These are phyloP conservation scores for Caenorhabditis auriculariae DNA, from an alignment of 2,888 invertebrate genomes.

Conservation along the genomic window DNA sequence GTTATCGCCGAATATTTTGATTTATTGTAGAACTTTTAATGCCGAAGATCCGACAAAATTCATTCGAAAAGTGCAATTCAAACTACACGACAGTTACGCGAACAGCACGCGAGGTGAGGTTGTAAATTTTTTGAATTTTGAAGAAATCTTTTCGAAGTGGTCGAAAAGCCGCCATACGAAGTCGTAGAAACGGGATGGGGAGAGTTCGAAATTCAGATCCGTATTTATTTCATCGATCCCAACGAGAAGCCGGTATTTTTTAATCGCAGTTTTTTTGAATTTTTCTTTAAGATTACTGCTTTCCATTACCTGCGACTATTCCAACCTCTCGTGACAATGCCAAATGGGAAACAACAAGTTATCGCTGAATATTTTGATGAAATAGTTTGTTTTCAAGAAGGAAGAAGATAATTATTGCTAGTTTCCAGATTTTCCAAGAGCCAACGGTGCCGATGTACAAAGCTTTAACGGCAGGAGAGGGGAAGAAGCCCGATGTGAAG, in stretches of 20 bases:
- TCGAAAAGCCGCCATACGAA: slow-evolving; percentile 93
- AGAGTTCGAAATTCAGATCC: slow-evolving; percentile 96
- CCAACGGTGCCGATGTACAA: slow-evolving; percentile 45
- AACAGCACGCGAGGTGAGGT: slow-evolving; percentile 79
- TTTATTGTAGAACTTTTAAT: slow-evolving; percentile 19
- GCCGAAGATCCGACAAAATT: slow-evolving; percentile 40
- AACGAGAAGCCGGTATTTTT: slow-evolving; percentile 81
- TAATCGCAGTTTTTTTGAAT: neutral
- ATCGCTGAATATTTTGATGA: slow-evolving; percentile 57
- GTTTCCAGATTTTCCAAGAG: slow-evolving; percentile 48
- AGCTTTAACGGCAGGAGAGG: slow-evolving; percentile 23
- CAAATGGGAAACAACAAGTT: slow-evolving; percentile 39
- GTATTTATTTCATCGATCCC: slow-evolving; percentile 93
- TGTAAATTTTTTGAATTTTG: slow-evolving; percentile 7
- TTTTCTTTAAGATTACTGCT: slow-evolving; percentile 36
- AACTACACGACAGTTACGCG: slow-evolving; percentile 92
- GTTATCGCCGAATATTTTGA: too few species aligned
- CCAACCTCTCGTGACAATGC: slow-evolving; percentile 39
- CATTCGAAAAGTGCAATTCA: slow-evolving; percentile 69
- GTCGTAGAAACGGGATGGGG: slow-evolving; percentile 99
- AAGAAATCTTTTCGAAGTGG: slow-evolving; percentile 68
- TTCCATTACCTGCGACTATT: slow-evolving; percentile 55
- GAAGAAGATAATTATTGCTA: neutral
- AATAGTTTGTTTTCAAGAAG: slow-evolving; percentile 28
- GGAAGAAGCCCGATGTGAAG: slow-evolving; percentile 36